Evolutionary conservation across 2,797 vertebrate genomes (phyloP).

Genomic region (Chelidonichthys spinosus): DNA sequence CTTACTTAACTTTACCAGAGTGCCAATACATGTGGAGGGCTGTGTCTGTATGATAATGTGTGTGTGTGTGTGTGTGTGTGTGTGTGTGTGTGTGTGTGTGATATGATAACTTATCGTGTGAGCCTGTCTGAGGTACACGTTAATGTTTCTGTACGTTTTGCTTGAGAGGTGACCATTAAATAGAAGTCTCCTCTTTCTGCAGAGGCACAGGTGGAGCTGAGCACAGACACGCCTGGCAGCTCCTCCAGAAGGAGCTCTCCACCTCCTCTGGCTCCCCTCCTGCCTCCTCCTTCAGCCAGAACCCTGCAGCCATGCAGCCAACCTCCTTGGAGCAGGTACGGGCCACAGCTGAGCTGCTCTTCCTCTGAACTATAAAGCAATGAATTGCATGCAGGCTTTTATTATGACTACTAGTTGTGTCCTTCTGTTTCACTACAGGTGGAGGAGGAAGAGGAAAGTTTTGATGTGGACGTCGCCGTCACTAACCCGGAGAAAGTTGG

Average conservation of each 20-base stretch:
- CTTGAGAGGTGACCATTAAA: background rate
- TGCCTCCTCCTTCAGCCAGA: constrained; percentile 71
- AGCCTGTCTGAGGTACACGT: background rate
- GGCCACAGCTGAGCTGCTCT: background rate
- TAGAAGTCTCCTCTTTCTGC: constrained; percentile 38
- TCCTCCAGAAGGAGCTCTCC: constrained; percentile 79
- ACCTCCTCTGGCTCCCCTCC: constrained; percentile 75
- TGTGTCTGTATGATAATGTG: too few species aligned
- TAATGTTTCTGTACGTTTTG: background rate
- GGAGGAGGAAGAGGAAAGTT: constrained; percentile 92
- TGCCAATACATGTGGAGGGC: too few species aligned
- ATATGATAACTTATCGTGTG: background rate
- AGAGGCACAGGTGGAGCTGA: constrained; percentile 92
- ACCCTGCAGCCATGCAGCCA: constrained; percentile 76
- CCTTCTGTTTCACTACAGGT: constrained; percentile 77
- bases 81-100: too few species aligned
- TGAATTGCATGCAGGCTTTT: background rate
- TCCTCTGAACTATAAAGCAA: background rate
- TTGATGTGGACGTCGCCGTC: constrained; percentile 92
- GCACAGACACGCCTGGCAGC: constrained; percentile 86
- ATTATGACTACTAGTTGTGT: background rate
- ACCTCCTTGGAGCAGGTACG: constrained; percentile 90
- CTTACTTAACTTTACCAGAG: too few species aligned
- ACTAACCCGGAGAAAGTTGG: constrained; percentile 98
- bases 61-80: too few species aligned